Base-by-base conservation (phyloP, 2,113 vertebrate genomes). In the Muntiacus reevesi region DNA sequence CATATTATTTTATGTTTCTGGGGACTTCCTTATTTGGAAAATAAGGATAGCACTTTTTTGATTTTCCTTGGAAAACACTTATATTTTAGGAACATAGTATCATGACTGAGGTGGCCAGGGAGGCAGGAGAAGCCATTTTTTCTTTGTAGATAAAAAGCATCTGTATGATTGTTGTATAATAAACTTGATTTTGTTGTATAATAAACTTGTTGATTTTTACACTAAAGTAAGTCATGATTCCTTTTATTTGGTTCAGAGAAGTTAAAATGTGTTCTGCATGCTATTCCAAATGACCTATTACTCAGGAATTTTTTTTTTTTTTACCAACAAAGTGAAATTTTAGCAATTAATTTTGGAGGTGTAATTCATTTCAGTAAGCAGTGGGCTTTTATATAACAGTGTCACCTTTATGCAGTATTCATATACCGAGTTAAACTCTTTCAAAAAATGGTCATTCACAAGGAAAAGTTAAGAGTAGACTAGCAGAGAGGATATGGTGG, bases 151-250 rank as follows among this genome's bases (percentile, higher is more conserved):
- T 96, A 94, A 96, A 94, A 98, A 97, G 93, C 92, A 97, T 97
- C 95, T 97, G 89, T 98, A 91, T 96, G 89, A 96, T 87, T 96
- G 92, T 94, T 98, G 71, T 98, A 97, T 93, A 98, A 98, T 98
- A 98, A 98, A 98, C 47, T 50, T 50, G 47, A 50, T 50, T 50
- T 92, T 96, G 92, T 94, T 98, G 79, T 98, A 97, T 93, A 98
- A 98, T 98, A 98, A 98, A 98, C 47, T 50, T 50, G 47, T 89
- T 93, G 96, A 98, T 98, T 98, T 98, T 96, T 98, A 98, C 95
- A 94, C 90, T 97, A 87, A 98, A 82, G 27, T 17, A 83, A 67
- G 74, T 94, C 79, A 43, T 45, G 13, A 25, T 87, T 97, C 94
- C 93, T 97, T 76, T 95, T 89, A 89, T 59, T 85, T 82, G 36